Evolutionary conservation across 1,140 invertebrate genomes (phyloP).

Genomic region (Achatina immaculata): DNA sequence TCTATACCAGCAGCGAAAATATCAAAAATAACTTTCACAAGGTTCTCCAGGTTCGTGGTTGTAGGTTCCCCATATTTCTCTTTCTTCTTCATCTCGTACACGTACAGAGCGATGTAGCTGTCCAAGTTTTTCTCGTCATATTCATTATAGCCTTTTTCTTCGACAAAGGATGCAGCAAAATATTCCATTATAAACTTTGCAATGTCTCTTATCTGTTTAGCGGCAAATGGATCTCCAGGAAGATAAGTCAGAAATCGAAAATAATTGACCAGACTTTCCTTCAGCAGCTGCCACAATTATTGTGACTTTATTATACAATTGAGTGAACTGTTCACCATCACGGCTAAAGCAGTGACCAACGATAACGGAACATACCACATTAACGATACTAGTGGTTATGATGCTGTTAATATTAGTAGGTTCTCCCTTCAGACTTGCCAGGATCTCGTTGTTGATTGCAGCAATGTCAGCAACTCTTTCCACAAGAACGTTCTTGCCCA

Average conservation of each 20-base stretch:
- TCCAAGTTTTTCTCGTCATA: too few species aligned
- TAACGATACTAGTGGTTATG: too few species aligned
- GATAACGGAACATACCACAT: too few species aligned
- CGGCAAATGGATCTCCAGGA: not conserved
- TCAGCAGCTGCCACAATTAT: not conserved
- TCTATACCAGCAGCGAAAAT: slow-evolving; percentile 91
- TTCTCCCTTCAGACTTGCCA: too few species aligned
- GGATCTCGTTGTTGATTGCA: too few species aligned
- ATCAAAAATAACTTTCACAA: slow-evolving; percentile 72
- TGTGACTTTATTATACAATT: not conserved
- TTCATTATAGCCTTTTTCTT: too few species aligned
- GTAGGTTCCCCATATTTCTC: not conserved
- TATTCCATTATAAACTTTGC: not conserved
- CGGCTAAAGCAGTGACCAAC: too few species aligned
- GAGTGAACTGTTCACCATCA: not conserved
- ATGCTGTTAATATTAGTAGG: too few species aligned
- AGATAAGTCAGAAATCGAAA: too few species aligned
- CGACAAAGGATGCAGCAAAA: too few species aligned
- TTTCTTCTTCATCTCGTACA: not conserved
- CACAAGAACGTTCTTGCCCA: too few species aligned
- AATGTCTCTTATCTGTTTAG: not conserved
- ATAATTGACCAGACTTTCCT: not conserved
- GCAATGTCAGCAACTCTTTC: too few species aligned
- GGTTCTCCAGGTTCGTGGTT: not conserved
- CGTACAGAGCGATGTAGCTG: not conserved